These are phyloP conservation scores for Ganaspis brasiliensis DNA, from an alignment of 2,888 invertebrate genomes.

Conservation along the genomic window DNA sequence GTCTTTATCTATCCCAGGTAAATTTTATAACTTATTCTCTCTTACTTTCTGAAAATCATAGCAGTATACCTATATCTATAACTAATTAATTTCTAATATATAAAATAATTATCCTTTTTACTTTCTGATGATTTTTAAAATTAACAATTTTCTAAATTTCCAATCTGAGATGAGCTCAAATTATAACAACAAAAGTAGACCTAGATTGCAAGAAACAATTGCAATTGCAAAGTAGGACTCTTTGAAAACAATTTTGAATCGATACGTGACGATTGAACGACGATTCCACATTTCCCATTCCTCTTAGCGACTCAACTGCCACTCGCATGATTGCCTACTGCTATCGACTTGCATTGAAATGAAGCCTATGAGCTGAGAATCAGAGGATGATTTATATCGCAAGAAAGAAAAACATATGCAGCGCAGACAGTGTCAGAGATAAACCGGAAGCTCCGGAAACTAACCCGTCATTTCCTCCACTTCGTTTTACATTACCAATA, in stretches of 20 bases:
- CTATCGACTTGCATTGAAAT: constrained; percentile 40
- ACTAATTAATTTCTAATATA: too few relatives aligned
- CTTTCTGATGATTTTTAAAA: too few relatives aligned
- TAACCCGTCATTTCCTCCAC: constrained; percentile 26
- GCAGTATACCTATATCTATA: too few relatives aligned
- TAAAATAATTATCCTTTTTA: too few relatives aligned
- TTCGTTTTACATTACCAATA: constrained; percentile 25
- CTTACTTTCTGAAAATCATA: too few relatives aligned
- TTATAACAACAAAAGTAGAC: neutral
- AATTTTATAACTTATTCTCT: too few relatives aligned
- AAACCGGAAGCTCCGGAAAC: constrained; percentile 34
- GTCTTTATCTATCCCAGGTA: too few relatives aligned
- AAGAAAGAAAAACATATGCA: constrained; percentile 21
- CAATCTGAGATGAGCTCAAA: too few relatives aligned
- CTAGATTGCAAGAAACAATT: neutral
- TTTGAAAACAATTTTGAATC: constrained; percentile 3
- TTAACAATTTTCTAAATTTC: too few relatives aligned
- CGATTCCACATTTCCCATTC: constrained; percentile 21
- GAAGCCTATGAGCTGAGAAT: constrained; percentile 33
- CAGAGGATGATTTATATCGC: constrained; percentile 35
- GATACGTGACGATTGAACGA: constrained; percentile 27
- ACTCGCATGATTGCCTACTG: constrained; percentile 25
- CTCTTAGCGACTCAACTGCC: constrained; percentile 1
- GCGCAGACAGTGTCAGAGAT: constrained; percentile 20
- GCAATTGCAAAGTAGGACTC: neutral